A percentile compares a stretch with the other conserved stretches of the same genome.
Evolutionary conservation across 2,113 vertebrate genomes (phyloP).

Genomic region (Ceyx melanurus): DNA sequence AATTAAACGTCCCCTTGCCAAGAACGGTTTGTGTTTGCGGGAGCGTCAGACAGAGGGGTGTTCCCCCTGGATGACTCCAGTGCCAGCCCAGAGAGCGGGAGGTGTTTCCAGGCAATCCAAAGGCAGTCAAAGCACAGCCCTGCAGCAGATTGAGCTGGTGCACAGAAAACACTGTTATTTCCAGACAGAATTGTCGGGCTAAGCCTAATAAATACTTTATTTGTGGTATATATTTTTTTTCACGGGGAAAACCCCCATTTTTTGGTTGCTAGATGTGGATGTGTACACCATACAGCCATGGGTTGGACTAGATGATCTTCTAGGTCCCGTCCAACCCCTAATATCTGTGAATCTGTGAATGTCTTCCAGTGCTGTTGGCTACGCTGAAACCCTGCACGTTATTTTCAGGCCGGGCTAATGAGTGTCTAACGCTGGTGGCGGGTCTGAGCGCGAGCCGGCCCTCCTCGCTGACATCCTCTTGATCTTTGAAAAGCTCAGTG

Average conservation of each 20-base stretch:
- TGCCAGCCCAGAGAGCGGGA: neutral
- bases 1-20: constrained; percentile 73
- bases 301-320: too few species aligned
- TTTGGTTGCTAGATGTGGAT: accelerated
- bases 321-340: too few species aligned
- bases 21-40: constrained; percentile 40
- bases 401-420: constrained; percentile 48
- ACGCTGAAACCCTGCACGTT: constrained; percentile 7
- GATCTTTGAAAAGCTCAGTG: constrained; percentile 9
- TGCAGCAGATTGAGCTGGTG: neutral
- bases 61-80: neutral
- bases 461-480: constrained; percentile 35
- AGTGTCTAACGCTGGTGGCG: neutral
- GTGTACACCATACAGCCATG: accelerated
- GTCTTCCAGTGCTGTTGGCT: neutral
- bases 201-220: neutral
- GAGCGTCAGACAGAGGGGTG: neutral
- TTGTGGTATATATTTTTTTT: neutral
- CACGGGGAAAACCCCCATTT: accelerated
- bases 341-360: too few species aligned
- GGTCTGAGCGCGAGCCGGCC: neutral
- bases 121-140: neutral
- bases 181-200: neutral
- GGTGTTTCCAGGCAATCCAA: neutral
- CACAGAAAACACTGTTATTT: neutral